Percentiles rank a stretch among this genome's conserved stretches.
phyloP scores from a whole-genome alignment of 92 coral and sea anemone species.

The Heliopora coerulea region DNA sequence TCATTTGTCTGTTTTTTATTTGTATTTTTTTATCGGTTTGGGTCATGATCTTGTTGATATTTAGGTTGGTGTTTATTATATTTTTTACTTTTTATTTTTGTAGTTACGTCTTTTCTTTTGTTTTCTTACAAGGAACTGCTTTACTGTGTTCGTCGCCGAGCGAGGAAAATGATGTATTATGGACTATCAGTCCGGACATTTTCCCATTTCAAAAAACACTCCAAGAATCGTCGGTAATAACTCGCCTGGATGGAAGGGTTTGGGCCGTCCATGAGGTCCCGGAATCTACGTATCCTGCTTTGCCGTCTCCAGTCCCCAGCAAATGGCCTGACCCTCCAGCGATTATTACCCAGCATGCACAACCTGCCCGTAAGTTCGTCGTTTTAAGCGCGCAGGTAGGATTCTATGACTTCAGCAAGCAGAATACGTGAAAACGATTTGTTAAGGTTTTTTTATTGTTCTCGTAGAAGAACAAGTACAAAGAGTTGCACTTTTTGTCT shows the following conservation, averaged over 20 bases:
- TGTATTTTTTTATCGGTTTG: no score
- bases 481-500: no score
- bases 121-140: conserved; percentile 57
- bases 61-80: no score
- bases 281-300: conserved; percentile 57
- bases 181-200: conserved; percentile 91
- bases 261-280: conserved; percentile 98
- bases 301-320: conserved; percentile 77
- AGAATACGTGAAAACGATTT: no score
- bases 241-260: conserved; percentile 82
- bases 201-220: conserved; percentile 92
- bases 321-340: conserved; percentile 97
- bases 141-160: conserved; percentile 76
- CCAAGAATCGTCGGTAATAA: conserved; percentile 73
- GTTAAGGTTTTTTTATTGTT: no score
- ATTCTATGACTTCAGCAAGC: no score
- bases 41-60: no score
- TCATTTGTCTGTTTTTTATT: no score
- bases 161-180: conserved; percentile 85
- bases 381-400: conserved; percentile 89
- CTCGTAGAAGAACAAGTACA: no score
- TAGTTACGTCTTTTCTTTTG: not conserved
- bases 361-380: conserved; percentile 82
- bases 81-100: no score
- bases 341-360: conserved; percentile 88